Base-by-base conservation (phyloP, 2,888 invertebrate genomes). In the Cryptops parisi region DNA sequence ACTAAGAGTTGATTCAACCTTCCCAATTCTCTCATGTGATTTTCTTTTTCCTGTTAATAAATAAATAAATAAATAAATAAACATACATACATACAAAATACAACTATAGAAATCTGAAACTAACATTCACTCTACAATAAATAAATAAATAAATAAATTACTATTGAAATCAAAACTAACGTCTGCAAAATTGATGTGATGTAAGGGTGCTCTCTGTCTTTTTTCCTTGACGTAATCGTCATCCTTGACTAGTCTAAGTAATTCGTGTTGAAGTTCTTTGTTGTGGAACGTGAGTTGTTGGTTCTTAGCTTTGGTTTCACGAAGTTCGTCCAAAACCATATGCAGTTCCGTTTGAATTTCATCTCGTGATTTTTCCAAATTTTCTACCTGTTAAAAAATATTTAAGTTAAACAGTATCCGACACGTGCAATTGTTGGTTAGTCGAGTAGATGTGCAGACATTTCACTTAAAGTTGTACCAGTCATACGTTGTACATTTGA, bases 111-210 rank as follows among this genome's bases (percentile, higher is more conserved):
- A n/a, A n/a, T n/a, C n/a, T n/a, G n/a, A n/a, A n/a, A n/a, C n/a
- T n/a, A n/a, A n/a, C n/a, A n/a, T n/a, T n/a, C n/a, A n/a, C n/a
- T n/a, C n/a, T n/a, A n/a, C n/a, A n/a, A n/a, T n/a, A n/a, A n/a
- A n/a, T n/a, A n/a, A n/a, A n/a, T n/a, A 48, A 50, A 41, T n/a
- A 41, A n/a, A 27, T 22, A 46, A 47, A 47, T 24, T 25, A 48
- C 21, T 26, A 3, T 2, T 19, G 38, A 19, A 38, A 38, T 6
- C 3, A 2, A 4, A 48, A 38, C 15, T 27, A 17, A 48, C n/a
- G n/a, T n/a, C n/a, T n/a, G n/a, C n/a, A n/a, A n/a, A n/a, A n/a
- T n/a, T n/a, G n/a, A n/a, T n/a, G n/a, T n/a, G n/a, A n/a, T n/a
- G n/a, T n/a, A n/a, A n/a, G n/a, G n/a, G n/a, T n/a, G n/a, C n/a